A percentile compares a stretch with the other conserved stretches of the same genome.
Conservation (phyloP, 2,113 vertebrate genomes). For the Mustelus asterias region DNA sequence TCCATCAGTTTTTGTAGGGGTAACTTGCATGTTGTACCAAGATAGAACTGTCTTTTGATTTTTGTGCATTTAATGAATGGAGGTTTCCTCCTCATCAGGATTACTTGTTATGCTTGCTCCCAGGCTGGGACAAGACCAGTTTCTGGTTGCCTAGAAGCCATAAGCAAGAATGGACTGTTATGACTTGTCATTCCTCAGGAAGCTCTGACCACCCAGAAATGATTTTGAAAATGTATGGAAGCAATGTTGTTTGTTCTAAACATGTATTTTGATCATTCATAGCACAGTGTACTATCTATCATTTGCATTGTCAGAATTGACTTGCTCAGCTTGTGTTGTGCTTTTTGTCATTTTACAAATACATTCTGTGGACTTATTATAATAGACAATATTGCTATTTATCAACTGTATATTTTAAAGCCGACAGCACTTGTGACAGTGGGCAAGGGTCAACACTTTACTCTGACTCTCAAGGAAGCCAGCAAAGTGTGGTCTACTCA, state of each 20-base stretch:
- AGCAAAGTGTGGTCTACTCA: conserved; percentile 74
- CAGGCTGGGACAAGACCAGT: neutral
- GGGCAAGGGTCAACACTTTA: conserved; percentile 70
- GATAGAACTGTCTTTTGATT: neutral
- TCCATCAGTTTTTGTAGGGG: neutral
- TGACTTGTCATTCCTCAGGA: neutral
- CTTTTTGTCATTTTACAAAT: neutral
- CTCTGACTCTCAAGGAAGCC: conserved; percentile 73
- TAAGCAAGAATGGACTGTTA: neutral
- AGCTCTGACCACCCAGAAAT: neutral
- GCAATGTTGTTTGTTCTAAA: neutral
- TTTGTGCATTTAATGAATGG: neutral
- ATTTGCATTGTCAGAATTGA: neutral
- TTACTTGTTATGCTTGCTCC: neutral
- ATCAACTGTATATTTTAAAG: conserved; percentile 49
- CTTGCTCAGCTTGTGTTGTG: neutral
- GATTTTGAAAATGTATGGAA: neutral
- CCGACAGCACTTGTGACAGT: conserved; percentile 78
- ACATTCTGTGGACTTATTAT: neutral
- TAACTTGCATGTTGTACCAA: neutral
- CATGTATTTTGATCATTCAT: neutral
- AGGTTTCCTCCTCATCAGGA: neutral
- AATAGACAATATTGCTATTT: neutral
- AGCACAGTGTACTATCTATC: neutral
- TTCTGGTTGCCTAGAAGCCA: neutral